These are phyloP conservation scores for Okamejei kenojei DNA, from an alignment of 2,797 vertebrate species.

Conservation along the genomic window DNA sequence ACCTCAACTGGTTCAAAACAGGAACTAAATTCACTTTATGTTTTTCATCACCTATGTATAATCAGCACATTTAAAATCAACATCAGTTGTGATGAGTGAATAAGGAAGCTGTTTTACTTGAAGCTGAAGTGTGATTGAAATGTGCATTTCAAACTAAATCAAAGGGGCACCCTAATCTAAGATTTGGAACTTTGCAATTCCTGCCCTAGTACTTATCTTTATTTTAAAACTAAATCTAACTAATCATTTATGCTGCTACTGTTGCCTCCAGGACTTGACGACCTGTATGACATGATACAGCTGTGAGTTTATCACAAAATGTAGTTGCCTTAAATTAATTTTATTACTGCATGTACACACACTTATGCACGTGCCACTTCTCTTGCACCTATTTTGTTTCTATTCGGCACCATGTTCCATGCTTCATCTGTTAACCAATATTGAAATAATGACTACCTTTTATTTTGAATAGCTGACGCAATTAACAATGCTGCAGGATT, in stretches of 20 bases:
- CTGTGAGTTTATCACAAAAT: background rate
- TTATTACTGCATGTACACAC: too few relatives aligned
- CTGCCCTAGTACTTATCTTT: background rate
- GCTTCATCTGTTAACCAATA: background rate
- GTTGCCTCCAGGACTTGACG: background rate
- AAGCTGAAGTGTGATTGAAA: background rate
- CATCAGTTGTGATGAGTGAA: background rate
- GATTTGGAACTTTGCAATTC: background rate
- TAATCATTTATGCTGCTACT: background rate
- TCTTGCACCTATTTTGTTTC: background rate
- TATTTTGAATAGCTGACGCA: conserved; percentile 72
- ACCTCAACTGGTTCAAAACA: conserved; percentile 4
- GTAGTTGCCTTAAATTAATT: background rate
- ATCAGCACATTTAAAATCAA: background rate
- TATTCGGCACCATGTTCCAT: background rate
- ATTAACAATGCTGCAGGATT: conserved; percentile 97
- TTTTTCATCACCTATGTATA: background rate
- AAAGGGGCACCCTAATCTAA: background rate
- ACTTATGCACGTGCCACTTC: too few relatives aligned
- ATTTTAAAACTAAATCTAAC: too few relatives aligned
- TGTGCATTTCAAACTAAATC: background rate
- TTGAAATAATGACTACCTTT: conserved; percentile 1
- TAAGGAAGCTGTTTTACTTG: background rate
- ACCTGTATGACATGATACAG: background rate
- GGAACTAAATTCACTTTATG: background rate